Percentiles rank a stretch among this genome's conserved stretches.
These are phyloP conservation scores for Listronotus oregonensis DNA, from an alignment of 1,140 invertebrate genomes.

Conservation along the genomic window DNA sequence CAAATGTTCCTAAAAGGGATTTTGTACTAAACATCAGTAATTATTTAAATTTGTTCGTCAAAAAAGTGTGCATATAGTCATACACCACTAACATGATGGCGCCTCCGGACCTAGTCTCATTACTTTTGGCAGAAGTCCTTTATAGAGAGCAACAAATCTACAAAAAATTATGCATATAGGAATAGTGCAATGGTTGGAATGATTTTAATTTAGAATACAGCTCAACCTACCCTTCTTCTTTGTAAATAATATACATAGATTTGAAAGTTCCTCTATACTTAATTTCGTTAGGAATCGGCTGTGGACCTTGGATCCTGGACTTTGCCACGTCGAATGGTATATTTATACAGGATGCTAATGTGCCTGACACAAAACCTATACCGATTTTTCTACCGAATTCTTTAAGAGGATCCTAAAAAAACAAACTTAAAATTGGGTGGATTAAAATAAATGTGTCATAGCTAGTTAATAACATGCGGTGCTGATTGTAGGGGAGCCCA, in stretches of 20 bases:
- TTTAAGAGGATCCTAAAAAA: constrained; percentile 66
- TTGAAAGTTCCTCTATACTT: constrained; percentile 80
- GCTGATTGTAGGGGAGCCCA: too few relatives aligned
- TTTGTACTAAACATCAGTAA: background rate
- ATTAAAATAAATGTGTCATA: background rate
- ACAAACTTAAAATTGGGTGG: constrained; percentile 1
- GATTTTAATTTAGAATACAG: background rate
- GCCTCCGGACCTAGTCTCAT: constrained; percentile 89
- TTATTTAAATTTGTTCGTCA: constrained; percentile 62
- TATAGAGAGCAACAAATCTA: constrained; percentile 85
- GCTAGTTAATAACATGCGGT: too few relatives aligned
- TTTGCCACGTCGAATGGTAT: constrained; percentile 97
- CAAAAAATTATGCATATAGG: constrained; percentile 47
- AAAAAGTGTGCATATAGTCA: constrained; percentile 75
- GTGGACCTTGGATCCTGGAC: constrained; percentile 90
- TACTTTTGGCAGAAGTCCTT: constrained; percentile 89
- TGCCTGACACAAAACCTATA: constrained; percentile 85
- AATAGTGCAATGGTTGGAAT: constrained; percentile 1
- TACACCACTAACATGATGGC: constrained; percentile 90
- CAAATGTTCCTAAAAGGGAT: too few relatives aligned
- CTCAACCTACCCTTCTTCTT: constrained; percentile 79
- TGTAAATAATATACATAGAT: constrained; percentile 77
- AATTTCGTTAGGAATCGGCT: constrained; percentile 71
- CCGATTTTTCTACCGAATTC: constrained; percentile 74
- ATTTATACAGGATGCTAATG: constrained; percentile 82